Conservation (phyloP, 2,797 vertebrate species). For the Serranus cabrilla region DNA sequence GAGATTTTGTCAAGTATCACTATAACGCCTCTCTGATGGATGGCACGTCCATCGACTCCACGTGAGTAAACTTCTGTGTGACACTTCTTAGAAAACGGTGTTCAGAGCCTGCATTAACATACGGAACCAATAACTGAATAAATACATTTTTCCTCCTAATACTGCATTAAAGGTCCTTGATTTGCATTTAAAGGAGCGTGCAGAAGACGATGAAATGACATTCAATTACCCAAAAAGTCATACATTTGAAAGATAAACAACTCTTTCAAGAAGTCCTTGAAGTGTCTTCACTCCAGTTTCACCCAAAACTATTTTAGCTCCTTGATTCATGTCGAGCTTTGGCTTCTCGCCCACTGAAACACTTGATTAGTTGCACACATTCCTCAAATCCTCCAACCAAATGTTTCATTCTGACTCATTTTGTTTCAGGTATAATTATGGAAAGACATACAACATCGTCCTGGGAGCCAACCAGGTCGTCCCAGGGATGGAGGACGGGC, state of each 20-base stretch:
- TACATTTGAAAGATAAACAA: background rate
- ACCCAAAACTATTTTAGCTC: background rate
- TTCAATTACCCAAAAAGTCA: background rate
- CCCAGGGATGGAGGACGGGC: conserved; percentile 96
- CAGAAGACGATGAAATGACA: background rate
- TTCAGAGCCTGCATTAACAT: too few species aligned
- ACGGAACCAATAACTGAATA: too few species aligned
- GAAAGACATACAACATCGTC: conserved; percentile 96
- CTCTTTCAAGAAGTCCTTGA: background rate
- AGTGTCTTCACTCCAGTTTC: background rate
- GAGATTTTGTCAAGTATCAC: conserved; percentile 97
- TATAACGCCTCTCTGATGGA: conserved; percentile 96
- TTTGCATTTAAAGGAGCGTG: too few species aligned
- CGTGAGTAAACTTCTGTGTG: conserved; percentile 82
- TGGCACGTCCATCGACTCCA: conserved; percentile 93
- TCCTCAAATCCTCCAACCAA: background rate
- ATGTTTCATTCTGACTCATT: background rate
- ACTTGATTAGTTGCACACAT: background rate
- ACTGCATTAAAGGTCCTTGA: too few species aligned
- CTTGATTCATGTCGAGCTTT: background rate
- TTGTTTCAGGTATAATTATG: conserved; percentile 89
- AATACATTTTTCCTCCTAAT: too few species aligned
- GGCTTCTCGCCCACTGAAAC: background rate
- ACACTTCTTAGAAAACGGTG: background rate
- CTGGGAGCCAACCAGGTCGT: conserved; percentile 95